Evolutionary conservation across 2,888 invertebrate species (phyloP).

Genomic region (Pammene aurita): DNA sequence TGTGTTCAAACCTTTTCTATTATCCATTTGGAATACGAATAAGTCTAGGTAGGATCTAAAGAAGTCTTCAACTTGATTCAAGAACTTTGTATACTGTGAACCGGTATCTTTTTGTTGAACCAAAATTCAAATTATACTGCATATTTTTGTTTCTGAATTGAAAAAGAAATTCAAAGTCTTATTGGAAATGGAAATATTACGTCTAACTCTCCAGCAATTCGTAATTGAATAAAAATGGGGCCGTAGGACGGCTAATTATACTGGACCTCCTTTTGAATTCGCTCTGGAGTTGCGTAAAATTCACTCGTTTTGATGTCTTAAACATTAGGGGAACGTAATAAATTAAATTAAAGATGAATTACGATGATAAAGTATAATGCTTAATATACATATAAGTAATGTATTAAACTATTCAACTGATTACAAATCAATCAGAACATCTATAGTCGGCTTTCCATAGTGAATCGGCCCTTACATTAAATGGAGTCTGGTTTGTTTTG

Average conservation of each 20-base stretch:
- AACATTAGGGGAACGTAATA: background rate
- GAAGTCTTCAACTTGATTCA: slow-evolving; percentile 9
- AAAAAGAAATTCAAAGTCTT: slow-evolving; percentile 28
- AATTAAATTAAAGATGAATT: too few relatives aligned
- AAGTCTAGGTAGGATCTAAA: slow-evolving; percentile 13
- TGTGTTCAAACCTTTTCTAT: slow-evolving; percentile 27
- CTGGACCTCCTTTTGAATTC: slow-evolving; percentile 23
- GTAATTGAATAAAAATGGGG: slow-evolving; percentile 40
- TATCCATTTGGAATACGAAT: slow-evolving; percentile 20
- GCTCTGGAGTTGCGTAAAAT: slow-evolving; percentile 8
- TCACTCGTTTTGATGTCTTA: background rate
- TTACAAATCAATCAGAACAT: too few relatives aligned
- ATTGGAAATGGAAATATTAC: slow-evolving; percentile 36
- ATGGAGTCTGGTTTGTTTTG: too few relatives aligned
- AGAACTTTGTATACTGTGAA: background rate
- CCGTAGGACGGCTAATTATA: slow-evolving; percentile 29
- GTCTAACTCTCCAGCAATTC: slow-evolving; percentile 26
- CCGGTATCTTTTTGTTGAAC: background rate
- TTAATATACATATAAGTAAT: too few relatives aligned
- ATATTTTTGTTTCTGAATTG: slow-evolving; percentile 7
- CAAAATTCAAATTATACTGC: background rate
- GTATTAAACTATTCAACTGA: too few relatives aligned
- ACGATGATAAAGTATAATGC: too few relatives aligned
- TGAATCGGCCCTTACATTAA: too few relatives aligned
- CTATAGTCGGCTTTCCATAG: too few relatives aligned